These are phyloP conservation scores for Aldabrachelys gigantea DNA, from an alignment of 2,113 vertebrate genomes.

Conservation along the genomic window DNA sequence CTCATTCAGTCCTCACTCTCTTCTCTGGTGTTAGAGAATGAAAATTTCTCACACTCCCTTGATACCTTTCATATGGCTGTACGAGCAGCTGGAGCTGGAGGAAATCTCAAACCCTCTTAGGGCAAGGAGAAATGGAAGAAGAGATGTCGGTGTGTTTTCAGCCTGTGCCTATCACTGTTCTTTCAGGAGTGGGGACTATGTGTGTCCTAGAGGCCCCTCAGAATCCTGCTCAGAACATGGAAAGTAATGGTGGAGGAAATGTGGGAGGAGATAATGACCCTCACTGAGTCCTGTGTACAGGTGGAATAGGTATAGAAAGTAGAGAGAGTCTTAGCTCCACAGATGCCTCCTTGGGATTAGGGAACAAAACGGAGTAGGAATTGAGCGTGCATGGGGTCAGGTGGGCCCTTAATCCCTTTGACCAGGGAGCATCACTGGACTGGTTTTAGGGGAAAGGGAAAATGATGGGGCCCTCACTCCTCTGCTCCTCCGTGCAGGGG, in stretches of 20 bases:
- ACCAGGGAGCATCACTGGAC: slow-evolving; percentile 11
- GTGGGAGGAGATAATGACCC: not conserved
- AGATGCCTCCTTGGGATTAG: not conserved
- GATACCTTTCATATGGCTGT: not conserved
- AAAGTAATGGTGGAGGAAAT: not conserved
- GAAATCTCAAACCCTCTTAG: not conserved
- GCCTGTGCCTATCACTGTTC: not conserved
- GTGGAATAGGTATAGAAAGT: not conserved
- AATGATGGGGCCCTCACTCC: not conserved
- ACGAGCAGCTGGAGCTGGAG: not conserved
- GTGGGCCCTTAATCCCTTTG: slow-evolving; percentile 16
- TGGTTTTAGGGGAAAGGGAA: slow-evolving; percentile 1
- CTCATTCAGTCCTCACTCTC: not conserved
- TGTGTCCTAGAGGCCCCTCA: not conserved
- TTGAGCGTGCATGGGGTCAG: not conserved
- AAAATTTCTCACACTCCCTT: not conserved
- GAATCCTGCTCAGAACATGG: not conserved
- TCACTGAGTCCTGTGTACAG: not conserved
- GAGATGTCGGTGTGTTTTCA: not conserved
- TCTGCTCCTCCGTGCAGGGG: not conserved
- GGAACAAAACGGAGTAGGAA: not conserved
- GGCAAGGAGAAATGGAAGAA: not conserved
- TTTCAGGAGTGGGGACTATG: not conserved
- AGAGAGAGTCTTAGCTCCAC: not conserved
- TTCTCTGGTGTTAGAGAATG: not conserved